Base-by-base conservation (phyloP, 2,113 vertebrate species). In the Hippolais icterina region DNA sequence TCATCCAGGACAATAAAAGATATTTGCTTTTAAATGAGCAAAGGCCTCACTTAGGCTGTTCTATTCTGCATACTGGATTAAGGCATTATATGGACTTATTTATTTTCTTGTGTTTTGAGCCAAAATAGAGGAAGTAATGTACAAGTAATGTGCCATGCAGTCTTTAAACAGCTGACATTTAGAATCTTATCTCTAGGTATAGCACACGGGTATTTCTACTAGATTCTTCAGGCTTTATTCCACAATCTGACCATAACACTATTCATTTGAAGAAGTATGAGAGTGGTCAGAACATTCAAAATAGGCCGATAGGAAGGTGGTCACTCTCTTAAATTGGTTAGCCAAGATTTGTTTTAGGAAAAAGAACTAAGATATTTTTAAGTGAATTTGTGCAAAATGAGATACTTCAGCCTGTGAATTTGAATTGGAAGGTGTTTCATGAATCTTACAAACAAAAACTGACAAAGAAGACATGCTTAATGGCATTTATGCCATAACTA, bases 1-100 rank as follows among this genome's bases (percentile, higher is more conserved):
- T 86, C 29, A 59, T 54, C 31, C 47, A 85, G 74, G 54, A 28
- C 53, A 44, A 89, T 84, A 79, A 83, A 88, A 72, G 27, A 37
- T 90, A 87, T 83, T 95, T 80, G 39, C 64, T 91, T 95, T 86
- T 94, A 83, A 93, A 80, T 90, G 47, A 86, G 50, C 28, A 60
- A 94, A 94, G 77, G 44, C 47, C 33, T 85, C 24, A 31, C 57
- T 93, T 70, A 92, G 61, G 71, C 25, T 56, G 41, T 89, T 85
- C 12, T 94, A 85, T 91, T 69, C 63, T 0, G 0, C 69, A 21
- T 29, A 68, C 18, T 78, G 49, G 57, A 56, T 70, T 59, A 83
- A 83, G 35, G 22, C 68, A 56, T 93, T 70, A 31, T 50, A 49
- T 11, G 31, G 31, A 75, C 14, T 22, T 71, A 29, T 11, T 83